phyloP scores from a whole-genome alignment of 2,888 invertebrate genomes.

The Ichneumoninae sp. region DNA sequence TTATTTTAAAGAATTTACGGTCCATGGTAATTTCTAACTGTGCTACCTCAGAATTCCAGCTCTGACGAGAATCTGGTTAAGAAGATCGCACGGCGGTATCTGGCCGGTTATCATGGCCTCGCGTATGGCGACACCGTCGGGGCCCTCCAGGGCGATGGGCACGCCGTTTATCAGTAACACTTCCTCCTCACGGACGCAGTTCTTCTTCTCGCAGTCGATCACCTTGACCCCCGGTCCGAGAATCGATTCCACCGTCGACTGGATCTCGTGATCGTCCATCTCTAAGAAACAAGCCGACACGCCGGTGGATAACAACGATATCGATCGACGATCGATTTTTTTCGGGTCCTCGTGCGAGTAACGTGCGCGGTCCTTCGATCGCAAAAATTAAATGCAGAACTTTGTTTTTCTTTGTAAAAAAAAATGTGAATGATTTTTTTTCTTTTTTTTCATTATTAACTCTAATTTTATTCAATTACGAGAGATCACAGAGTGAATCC shows the following conservation, averaged over 20 bases:
- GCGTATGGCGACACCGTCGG: slow-evolving; percentile 89
- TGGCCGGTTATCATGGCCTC: slow-evolving; percentile 89
- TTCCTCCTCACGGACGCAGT: slow-evolving; percentile 90
- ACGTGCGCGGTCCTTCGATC: slow-evolving; percentile 7
- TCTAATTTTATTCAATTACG: background rate
- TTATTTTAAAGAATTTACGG: background rate
- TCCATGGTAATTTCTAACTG: slow-evolving; percentile 37
- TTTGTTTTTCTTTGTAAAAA: background rate
- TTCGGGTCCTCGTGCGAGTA: slow-evolving; percentile 65
- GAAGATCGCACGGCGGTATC: slow-evolving; percentile 89
- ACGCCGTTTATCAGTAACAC: slow-evolving; percentile 90
- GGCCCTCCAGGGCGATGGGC: slow-evolving; percentile 88
- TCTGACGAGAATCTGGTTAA: slow-evolving; percentile 89
- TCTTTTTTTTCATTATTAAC: background rate
- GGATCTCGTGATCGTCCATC: slow-evolving; percentile 90
- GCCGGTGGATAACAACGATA: slow-evolving; percentile 6
- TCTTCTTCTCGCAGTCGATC: slow-evolving; percentile 90
- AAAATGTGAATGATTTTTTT: background rate
- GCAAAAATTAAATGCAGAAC: background rate
- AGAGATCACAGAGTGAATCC: background rate
- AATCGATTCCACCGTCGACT: slow-evolving; percentile 90
- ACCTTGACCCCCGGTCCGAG: slow-evolving; percentile 90
- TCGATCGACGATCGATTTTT: background rate
- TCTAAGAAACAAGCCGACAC: slow-evolving; percentile 68
- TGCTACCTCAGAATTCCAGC: slow-evolving; percentile 87